Evolutionary conservation across 2,113 vertebrate species (phyloP), one percentile per base, ranked within the genome.

Genomic region (Salminus brasiliensis): DNA sequence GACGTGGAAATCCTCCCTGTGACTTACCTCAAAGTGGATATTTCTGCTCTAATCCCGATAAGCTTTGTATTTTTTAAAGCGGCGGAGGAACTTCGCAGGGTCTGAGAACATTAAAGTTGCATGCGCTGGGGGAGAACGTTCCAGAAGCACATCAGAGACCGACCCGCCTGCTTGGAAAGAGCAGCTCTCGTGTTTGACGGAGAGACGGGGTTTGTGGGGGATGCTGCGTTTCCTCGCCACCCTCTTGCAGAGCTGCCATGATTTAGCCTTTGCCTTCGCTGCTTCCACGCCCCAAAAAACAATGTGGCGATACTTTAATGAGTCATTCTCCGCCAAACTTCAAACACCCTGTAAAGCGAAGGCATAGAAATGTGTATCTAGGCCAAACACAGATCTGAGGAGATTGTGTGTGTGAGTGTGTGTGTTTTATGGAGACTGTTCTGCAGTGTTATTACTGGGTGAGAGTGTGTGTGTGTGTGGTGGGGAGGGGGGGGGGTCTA

Each of bases 51-150:
- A 53, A 53, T 72, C 45, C 5, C 3, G 30, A 36, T 72, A 29
- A 39, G 16, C 71, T 68, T 84, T 80, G 77, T 86, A 76, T 86
- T 84, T 83, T n/a, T 84, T 81, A 77, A 81, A 70, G 68, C 34
- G 69, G 52, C 66, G 29, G 34, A 52, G 27, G 72, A 84, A 80
- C 62, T 83, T 71, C 76, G 39, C 60, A 81, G 39, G 65, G 30
- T 75, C 39, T 66, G 53, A 70, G 16, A 23, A 52, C 69, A 82
- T 84, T 86, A 84, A 84, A 79, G 52, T 81, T 84, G 76, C 67
- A 84, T 86, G 57, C 47, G 70, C 75, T 76, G 57, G 16, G 63
- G 65, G 60, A 68, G 62, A 69, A 70, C 45, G 34, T 77, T 83
- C 65, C 53, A 59, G 36, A 47, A 71, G 18, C 27, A 66, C 52